phyloP scores from a whole-genome alignment of 2,797 vertebrate genomes.

The Micromesistius poutassou region DNA sequence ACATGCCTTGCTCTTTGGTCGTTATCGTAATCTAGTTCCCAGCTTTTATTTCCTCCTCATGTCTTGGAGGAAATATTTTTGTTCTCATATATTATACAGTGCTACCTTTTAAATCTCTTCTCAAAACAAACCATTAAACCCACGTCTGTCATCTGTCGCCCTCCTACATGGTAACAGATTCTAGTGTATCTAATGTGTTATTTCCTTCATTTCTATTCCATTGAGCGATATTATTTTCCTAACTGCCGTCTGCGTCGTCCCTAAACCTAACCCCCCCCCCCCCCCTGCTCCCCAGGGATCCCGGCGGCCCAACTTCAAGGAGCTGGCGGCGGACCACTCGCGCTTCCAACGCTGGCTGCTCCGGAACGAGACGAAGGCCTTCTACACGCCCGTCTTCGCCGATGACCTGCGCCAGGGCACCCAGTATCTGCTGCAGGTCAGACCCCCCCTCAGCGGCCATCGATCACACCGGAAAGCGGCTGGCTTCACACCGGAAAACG shows the following conservation, averaged over 20 bases:
- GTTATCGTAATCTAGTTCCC: too few relatives aligned
- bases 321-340: conserved; percentile 83
- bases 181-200: too few relatives aligned
- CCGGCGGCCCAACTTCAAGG: conserved; percentile 91
- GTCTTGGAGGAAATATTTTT: too few relatives aligned
- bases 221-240: neutral
- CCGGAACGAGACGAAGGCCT: conserved; percentile 92
- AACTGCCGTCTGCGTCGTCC: too few relatives aligned
- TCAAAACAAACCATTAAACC: too few relatives aligned
- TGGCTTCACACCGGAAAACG: neutral
- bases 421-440: conserved; percentile 93
- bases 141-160: too few relatives aligned
- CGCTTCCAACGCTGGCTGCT: conserved; percentile 94
- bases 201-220: neutral
- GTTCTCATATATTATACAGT: too few relatives aligned
- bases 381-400: conserved; percentile 91
- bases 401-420: conserved; percentile 91
- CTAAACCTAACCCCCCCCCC: too few relatives aligned
- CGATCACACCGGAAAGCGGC: neutral
- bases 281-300: conserved; percentile 74
- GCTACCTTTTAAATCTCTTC: too few relatives aligned
- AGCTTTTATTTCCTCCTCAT: too few relatives aligned
- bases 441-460: neutral
- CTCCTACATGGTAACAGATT: too few relatives aligned
- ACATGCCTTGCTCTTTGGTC: too few relatives aligned